Evolutionary conservation across 2,113 vertebrate species (phyloP).

Genomic region (Cyrtonyx montezumae): DNA sequence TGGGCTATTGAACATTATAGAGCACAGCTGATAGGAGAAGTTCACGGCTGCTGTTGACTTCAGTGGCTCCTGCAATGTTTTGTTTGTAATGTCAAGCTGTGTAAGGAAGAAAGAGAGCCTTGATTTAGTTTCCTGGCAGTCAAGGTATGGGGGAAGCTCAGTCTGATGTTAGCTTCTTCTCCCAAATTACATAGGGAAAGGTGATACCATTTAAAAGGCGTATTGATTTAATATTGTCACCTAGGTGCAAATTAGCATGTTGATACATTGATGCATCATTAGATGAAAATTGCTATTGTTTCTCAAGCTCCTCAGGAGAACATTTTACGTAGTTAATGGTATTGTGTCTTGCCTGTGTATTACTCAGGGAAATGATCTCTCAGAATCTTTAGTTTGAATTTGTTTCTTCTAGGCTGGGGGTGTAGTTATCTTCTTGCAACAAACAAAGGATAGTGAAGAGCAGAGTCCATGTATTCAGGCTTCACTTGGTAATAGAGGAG

Average conservation of each 20-base stretch:
- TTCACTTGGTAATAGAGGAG: neutral
- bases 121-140: neutral
- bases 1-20: neutral
- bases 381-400: neutral
- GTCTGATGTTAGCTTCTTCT: neutral
- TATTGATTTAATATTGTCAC: neutral
- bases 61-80: neutral
- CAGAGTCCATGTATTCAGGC: neutral
- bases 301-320: neutral
- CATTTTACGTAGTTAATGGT: neutral
- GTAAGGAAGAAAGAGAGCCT: neutral
- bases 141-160: neutral
- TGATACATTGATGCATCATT: neutral
- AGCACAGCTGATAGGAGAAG: neutral
- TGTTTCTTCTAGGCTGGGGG: neutral
- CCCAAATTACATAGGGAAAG: neutral
- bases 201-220: neutral
- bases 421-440: neutral
- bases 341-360: neutral
- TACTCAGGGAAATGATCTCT: neutral
- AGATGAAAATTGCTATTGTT: conserved; percentile 15
- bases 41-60: neutral
- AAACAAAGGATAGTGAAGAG: neutral
- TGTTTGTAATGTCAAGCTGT: neutral
- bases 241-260: neutral